Conservation (phyloP, 2,888 invertebrate genomes). For the Phortica magna region DNA sequence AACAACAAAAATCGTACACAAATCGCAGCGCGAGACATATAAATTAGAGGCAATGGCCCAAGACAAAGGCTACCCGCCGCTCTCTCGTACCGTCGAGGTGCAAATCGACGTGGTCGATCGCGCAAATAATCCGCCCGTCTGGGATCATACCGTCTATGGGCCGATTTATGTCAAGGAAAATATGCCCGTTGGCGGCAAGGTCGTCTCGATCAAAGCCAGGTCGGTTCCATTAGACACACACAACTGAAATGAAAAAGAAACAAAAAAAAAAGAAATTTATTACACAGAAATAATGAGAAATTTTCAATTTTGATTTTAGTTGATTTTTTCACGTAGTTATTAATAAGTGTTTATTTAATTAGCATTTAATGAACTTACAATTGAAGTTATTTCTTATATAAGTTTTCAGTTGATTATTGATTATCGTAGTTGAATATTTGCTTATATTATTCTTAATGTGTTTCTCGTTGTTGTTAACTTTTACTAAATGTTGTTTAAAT, state of each 20-base stretch:
- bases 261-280: slow-evolving; percentile 10
- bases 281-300: background rate
- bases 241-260: slow-evolving; percentile 33
- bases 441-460: background rate
- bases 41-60: slow-evolving; percentile 98
- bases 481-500: slow-evolving; percentile 7
- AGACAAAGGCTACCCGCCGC: slow-evolving; percentile 97
- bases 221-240: slow-evolving; percentile 81
- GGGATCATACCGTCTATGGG: slow-evolving; percentile 97
- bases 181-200: slow-evolving; percentile 97
- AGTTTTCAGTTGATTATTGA: background rate
- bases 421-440: background rate
- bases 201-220: slow-evolving; percentile 99
- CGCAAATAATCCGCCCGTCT: slow-evolving; percentile 98
- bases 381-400: slow-evolving; percentile 21
- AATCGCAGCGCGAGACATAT: slow-evolving; percentile 93
- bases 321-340: background rate
- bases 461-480: background rate
- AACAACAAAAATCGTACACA: slow-evolving; percentile 38
- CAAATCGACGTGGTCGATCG: slow-evolving; percentile 99
- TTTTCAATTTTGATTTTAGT: background rate
- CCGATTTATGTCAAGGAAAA: slow-evolving; percentile 98
- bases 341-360: slow-evolving; percentile 2
- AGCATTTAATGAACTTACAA: background rate
- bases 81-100: slow-evolving; percentile 97